Evolutionary conservation across 2,888 invertebrate genomes (phyloP), one percentile per base, ranked within the genome.

Genomic region (Phragmatobia fuliginosa): DNA sequence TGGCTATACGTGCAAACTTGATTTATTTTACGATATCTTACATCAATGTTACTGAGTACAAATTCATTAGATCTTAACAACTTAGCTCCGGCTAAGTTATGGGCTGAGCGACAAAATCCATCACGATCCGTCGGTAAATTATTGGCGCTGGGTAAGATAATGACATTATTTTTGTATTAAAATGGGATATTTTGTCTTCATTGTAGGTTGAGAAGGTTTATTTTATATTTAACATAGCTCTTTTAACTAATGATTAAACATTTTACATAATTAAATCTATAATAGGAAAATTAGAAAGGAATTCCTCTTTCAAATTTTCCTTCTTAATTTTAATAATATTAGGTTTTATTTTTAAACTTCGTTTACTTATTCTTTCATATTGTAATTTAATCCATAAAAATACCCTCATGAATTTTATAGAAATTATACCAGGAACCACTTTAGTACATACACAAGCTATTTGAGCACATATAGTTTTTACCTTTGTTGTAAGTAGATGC

Each of bases 21-120:
- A 85, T 86, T 87, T 84, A 81, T 80, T 85, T 84, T 80, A 83
- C 78, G 78, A 77, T 79, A 77, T 79, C 78, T 81, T 76, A 81
- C 75, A 75, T 77, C 78, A 78, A 73, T 74, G 72, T 78, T 71
- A 75, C 65, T 58, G 75, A 71, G 66, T 64, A 78, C 73, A 70
- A 76, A 78, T 80, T 78, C 71, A 76, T 78, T 75, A 73, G 62
- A 45, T 64, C 52, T 59, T 67, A 41, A 68, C 73, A 78, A 74
- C 70, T 73, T 71, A 66, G 61, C 68, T 64, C 38, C 38, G n/a
- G 21, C n/a, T 66, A 66, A 58, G 38, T 66, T 66, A 41, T 58
- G 14, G 70, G 60, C 56, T 58, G 58, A 72, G 65, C 68, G 69
- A 81, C 73, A 77, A 77, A 81, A 70, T 74, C 66, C 72, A 72